Conservation (phyloP, 2,888 invertebrate species). For the Nematopogon swammerdamellus region DNA sequence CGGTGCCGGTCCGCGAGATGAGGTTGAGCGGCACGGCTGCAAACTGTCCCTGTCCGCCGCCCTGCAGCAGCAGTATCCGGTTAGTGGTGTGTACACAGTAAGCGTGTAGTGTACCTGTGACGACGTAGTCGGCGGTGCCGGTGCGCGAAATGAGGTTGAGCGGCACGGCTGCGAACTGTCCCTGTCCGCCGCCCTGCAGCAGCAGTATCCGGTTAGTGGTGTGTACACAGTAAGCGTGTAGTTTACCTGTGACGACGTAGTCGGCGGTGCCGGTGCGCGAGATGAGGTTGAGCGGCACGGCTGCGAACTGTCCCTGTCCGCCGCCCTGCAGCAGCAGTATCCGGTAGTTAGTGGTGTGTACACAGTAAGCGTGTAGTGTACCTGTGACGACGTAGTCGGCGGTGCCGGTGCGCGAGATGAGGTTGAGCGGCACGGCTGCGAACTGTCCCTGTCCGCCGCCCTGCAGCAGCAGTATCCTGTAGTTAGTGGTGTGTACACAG, state of each 20-base stretch:
- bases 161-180: conserved; percentile 90
- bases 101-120: conserved; percentile 72
- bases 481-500: no score
- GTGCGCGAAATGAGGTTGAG: conserved; percentile 81
- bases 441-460: conserved; percentile 96
- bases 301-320: conserved; percentile 92
- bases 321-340: conserved; percentile 95
- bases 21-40: conserved; percentile 92
- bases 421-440: conserved; percentile 88
- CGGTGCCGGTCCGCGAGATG: conserved; percentile 71
- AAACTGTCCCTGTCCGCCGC: conserved; percentile 94
- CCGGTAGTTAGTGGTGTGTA: no score
- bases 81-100: no score
- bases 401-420: conserved; percentile 72
- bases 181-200: conserved; percentile 94
- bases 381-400: conserved; percentile 88
- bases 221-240: no score
- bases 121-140: conserved; percentile 81
- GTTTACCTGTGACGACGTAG: conserved; percentile 77
- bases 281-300: conserved; percentile 87
- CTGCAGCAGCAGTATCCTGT: conserved; percentile 89
- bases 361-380: no score
- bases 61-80: conserved; percentile 91
- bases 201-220: no score
- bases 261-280: conserved; percentile 77